Base-by-base conservation (phyloP, 2,888 invertebrate species). In the Callyntrura guangdongensis region DNA sequence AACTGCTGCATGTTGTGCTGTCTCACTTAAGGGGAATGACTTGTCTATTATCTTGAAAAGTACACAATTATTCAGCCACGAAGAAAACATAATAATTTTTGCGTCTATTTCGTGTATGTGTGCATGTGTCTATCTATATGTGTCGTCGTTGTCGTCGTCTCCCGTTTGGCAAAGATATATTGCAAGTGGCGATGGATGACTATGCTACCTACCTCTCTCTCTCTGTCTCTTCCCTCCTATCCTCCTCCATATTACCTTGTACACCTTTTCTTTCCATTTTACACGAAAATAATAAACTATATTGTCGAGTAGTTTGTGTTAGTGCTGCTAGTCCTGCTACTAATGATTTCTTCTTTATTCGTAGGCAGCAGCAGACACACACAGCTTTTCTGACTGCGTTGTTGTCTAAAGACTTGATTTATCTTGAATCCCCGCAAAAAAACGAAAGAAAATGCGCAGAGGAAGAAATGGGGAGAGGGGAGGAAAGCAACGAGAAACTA, bases 21-120 rank as follows among this genome's bases (percentile, higher is more conserved):
- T 89, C 89, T 90, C 86, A 81, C 90, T 85, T 86, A 86, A 90
- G 90, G 90, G 90, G 90, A 90, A 90, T 90, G 90, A 90, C 90
- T 90, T 90, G 90, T 86, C 89, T 79, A 90, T 90, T 90, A 85
- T 85, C 89, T 85, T 47, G 53, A 74, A 86, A 45, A 74, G 45
- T 59, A 61, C 72, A 25, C 25, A 88, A 72, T 82, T 89, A 49
- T 47, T 85, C 79, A 59, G 25, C 27, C 36, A 79, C 25, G n/a
- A 79, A 82, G 79, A 36, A 61, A 74, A 77, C 27, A 64, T 25
- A 61, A 64, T 64, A 64, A 25, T 64, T 49, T 64, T 14, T 64
- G 64, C 82, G 5, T n/a, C 25, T 81, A 27, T 81, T 81, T 1
- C 17, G 67, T 69, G 64, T 64, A 25, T 47, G 67, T 64, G 61